Evolutionary conservation across 2,797 vertebrate genomes (phyloP), one percentile per base, ranked within the genome.

Genomic region (Centropyge bicolor): DNA sequence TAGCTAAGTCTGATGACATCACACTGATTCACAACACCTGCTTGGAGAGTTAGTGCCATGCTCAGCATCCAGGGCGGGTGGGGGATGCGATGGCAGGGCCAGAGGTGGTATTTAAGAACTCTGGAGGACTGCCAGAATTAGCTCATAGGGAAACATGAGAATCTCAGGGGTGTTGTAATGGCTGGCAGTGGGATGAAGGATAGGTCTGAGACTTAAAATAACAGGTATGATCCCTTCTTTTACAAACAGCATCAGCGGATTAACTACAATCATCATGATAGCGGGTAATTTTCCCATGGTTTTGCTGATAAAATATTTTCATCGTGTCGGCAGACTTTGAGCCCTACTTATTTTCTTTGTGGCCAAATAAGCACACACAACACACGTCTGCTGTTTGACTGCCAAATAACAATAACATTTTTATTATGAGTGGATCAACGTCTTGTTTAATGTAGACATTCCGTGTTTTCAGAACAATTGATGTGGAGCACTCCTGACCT

Each of bases 401-500:
- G 35, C 45, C n/a, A 55, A 56, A 14, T 46, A 62, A 59, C 48
- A 35, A 19, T 4, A 14, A 22, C 19, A 10, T n/a, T 45, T 57
- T 41, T 1, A 49, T 46, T 14, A n/a, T 24, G 9, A 49, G 51
- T 17, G 14, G 22, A 74, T 68, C 8, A 4, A 4, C 38, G 31
- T 49, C 41, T 12, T 38, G 49, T 22, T 78, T 52, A 57, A 70
- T 51, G 20, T 35, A 55, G 27, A 61, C 54, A 57, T 63, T 67
- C 62, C 24, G 45, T 43, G 17, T 46, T 65, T 62, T 62, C 51
- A 70, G 36, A 74, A 55, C 14, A 6, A 11, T 6, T 69, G 40
- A 71, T 31, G 62, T 60, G 46, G 41, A 57, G 78, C 63, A 83
- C 49, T n/a, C 6, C 93, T 95, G 93, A 99, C 98, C 98, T 97